Evolutionary conservation across 2,888 invertebrate genomes (phyloP).

Genomic region (Drosophila pegasa): DNA sequence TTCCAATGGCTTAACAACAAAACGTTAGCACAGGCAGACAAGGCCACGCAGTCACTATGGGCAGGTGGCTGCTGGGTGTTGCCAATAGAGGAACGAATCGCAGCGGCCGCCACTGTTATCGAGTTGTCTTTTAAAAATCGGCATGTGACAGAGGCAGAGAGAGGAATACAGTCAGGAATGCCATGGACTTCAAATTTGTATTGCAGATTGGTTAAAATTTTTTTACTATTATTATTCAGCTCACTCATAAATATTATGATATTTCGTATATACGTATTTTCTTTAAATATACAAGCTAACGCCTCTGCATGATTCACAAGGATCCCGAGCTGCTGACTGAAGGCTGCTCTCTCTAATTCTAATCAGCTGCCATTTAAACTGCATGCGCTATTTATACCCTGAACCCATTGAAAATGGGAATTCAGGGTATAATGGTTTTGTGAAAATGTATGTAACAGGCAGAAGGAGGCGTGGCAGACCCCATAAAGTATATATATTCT

Average conservation of each 20-base stretch:
- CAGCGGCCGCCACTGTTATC: constrained; percentile 32
- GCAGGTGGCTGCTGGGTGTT: constrained; percentile 21
- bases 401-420: too few relatives aligned
- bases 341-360: constrained; percentile 2
- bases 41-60: constrained; percentile 52
- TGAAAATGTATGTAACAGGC: too few relatives aligned
- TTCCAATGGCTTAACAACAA: constrained; percentile 75
- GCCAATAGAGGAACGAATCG: background rate
- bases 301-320: constrained; percentile 5
- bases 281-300: background rate
- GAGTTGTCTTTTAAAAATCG: constrained; percentile 42
- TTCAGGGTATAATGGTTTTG: too few relatives aligned
- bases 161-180: background rate
- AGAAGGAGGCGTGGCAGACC: too few relatives aligned
- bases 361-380: background rate
- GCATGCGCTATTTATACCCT: too few relatives aligned
- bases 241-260: constrained; percentile 36
- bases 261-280: constrained; percentile 6
- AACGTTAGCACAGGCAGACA: constrained; percentile 62
- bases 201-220: constrained; percentile 44
- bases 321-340: background rate
- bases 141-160: constrained; percentile 1
- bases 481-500: too few relatives aligned
- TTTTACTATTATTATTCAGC: constrained; percentile 7
- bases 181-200: constrained; percentile 35